Conservation (phyloP, 2,113 vertebrate species). For the Phocoena phocoena region DNA sequence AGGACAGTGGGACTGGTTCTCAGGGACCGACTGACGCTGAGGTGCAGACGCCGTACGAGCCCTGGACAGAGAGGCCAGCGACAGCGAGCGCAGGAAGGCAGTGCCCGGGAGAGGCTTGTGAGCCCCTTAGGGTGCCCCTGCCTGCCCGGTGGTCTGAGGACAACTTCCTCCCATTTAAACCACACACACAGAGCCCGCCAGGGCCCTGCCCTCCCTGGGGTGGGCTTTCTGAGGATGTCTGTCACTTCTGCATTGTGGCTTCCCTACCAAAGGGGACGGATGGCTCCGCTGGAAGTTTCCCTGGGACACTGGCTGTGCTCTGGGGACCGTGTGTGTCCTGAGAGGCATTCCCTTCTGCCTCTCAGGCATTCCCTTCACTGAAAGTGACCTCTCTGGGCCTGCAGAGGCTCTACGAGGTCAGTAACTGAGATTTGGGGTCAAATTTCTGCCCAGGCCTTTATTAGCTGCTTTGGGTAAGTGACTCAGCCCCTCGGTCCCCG, state of each 20-base stretch:
- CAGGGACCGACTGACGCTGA: accelerated
- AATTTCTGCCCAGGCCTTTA: neutral
- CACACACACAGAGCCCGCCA: neutral
- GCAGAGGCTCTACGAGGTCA: neutral
- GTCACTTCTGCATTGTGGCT: neutral
- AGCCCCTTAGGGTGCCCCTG: neutral
- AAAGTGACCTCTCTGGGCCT: too few relatives aligned
- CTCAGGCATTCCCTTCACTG: neutral
- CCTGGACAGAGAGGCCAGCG: neutral
- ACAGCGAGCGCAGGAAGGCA: neutral
- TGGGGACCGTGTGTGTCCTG: neutral
- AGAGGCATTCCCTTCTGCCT: neutral
- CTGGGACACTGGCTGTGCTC: neutral
- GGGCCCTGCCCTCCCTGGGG: neutral
- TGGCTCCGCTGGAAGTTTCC: neutral
- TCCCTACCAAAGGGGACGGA: neutral
- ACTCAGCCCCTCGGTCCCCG: neutral
- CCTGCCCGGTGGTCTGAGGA: neutral
- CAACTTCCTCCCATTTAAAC: neutral
- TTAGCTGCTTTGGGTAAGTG: neutral
- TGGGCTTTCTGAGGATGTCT: neutral
- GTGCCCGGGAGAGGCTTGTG: neutral
- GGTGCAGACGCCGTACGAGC: accelerated
- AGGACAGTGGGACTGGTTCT: neutral
- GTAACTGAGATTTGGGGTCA: neutral